phyloP scores from a whole-genome alignment of 1,140 invertebrate genomes.

The Bombus sylvicola region DNA sequence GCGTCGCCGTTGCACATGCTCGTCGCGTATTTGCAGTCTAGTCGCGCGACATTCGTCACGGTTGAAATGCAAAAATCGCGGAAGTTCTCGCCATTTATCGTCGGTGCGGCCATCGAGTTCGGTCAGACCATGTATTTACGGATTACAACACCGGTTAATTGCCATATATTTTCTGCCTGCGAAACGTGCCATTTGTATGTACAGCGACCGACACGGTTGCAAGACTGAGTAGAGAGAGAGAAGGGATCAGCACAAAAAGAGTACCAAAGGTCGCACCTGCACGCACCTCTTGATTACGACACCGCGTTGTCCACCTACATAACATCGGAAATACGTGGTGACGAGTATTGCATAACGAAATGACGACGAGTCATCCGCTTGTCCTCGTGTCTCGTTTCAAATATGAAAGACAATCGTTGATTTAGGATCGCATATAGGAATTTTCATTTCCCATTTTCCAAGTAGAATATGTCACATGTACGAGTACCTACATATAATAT shows the following conservation, averaged over 20 bases:
- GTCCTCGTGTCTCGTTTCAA: not conserved
- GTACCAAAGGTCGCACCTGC: constrained; percentile 54
- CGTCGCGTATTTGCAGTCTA: constrained; percentile 20
- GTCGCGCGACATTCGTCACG: constrained; percentile 38
- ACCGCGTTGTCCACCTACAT: constrained; percentile 25
- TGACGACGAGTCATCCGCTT: not conserved
- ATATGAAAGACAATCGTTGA: not conserved
- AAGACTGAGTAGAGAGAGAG: not conserved
- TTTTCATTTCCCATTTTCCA: not conserved
- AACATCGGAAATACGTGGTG: constrained; percentile 27
- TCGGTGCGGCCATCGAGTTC: not conserved
- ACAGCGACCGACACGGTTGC: not conserved
- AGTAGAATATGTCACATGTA: too few relatives aligned
- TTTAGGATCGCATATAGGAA: not conserved
- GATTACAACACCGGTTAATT: constrained; percentile 48
- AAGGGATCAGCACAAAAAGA: not conserved
- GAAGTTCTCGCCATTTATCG: constrained; percentile 29
- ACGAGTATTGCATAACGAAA: constrained; percentile 26
- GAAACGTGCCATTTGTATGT: constrained; percentile 11
- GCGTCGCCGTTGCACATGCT: too few relatives aligned
- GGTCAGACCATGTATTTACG: constrained; percentile 21
- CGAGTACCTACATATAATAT: too few relatives aligned
- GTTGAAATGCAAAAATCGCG: constrained; percentile 35
- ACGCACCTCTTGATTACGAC: constrained; percentile 29
- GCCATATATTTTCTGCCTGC: constrained; percentile 33